Base-by-base conservation (phyloP, 2,113 vertebrate species). In the Perccottus glenii region DNA sequence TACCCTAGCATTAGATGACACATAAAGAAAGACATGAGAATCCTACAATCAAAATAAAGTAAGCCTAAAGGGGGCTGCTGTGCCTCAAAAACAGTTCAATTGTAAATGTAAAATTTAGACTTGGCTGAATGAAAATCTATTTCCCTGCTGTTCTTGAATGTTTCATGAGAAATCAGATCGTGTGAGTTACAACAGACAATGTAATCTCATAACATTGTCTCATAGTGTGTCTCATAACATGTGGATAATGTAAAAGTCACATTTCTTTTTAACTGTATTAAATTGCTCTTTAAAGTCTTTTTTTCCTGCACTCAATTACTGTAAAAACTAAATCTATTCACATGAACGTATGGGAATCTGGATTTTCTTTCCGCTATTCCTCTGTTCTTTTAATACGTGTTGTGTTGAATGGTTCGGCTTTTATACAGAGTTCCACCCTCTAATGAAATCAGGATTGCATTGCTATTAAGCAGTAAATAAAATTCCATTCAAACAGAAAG, bases 361-460 rank as follows among this genome's bases (percentile, higher is more conserved):
- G 57, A 64, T 52, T 77, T 83, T 27, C 19, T 27, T 82, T 80
- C 82, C 78, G 9, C 72, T 52, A 57, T 60, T 64, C 43, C 68
- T 36, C 52, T 63, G 64, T 62, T 78, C 40, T 72, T 82, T 73
- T 67, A 83, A 83, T 76, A 75, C 59, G 71, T 78, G 78, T 72
- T 79, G 73, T 68, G 72, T 67, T 78, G 56, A 71, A 74, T 19
- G 67, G 79, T 77, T 65, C 67, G 58, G 76, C 58, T 86, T 92
- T 93, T 90, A 91, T 89, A 69, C 60, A 89, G 61, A 46, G 78
- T 73, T 66, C 89, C 92, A 90, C 89, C 91, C 89, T 82, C 57
- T 88, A 89, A 91, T 92, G 79, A 93, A 90, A 87, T 84, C 63
- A 60, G 67, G 32, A 88, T 85, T 12, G 57, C 45, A 66, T 75